Percentiles rank a stretch among this genome's conserved stretches.
Evolutionary conservation across 2,888 invertebrate genomes (phyloP).

Genomic region (Dolichopus griseipennis): DNA sequence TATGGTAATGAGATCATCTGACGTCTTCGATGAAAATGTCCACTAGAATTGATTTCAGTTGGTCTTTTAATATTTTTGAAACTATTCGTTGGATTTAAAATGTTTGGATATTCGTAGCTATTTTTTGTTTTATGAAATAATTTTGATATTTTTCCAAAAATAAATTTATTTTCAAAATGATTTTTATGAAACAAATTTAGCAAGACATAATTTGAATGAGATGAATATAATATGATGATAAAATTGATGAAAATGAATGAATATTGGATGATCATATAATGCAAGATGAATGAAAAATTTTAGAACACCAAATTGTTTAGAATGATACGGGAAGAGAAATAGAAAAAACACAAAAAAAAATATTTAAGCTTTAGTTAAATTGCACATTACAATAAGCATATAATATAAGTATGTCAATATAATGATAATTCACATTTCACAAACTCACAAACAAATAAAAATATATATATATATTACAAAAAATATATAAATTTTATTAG

Average conservation of each 20-base stretch:
- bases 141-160: neutral
- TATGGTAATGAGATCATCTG: conserved; percentile 36
- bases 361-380: neutral
- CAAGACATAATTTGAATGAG: neutral
- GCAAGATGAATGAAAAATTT: neutral
- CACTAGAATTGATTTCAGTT: conserved; percentile 27
- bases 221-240: neutral
- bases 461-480: too few species aligned
- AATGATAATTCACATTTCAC: too few species aligned
- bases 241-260: neutral
- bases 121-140: neutral
- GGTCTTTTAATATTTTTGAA: conserved; percentile 2
- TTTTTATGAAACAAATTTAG: neutral
- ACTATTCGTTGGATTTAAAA: conserved; percentile 4
- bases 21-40: conserved; percentile 37
- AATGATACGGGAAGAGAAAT: neutral
- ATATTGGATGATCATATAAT: neutral
- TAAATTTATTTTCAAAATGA: neutral
- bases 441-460: too few species aligned
- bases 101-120: neutral
- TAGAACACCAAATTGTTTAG: neutral
- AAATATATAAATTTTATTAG: too few species aligned
- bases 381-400: too few species aligned
- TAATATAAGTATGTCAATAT: too few species aligned
- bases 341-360: neutral